Base-by-base conservation (phyloP, 1,140 invertebrate species). In the Bicyclus anynana region DNA sequence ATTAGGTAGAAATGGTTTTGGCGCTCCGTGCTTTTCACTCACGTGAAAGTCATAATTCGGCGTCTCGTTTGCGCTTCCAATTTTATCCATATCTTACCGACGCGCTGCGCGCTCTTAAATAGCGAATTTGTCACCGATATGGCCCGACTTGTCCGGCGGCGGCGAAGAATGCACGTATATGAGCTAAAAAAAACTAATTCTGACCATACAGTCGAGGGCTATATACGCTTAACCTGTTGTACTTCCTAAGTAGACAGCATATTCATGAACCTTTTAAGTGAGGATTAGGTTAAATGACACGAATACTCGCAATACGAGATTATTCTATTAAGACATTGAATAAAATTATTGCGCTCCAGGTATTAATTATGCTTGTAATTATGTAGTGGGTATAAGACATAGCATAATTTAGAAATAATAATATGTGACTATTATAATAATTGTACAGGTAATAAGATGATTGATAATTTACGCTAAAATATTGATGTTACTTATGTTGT, bases 191-290 rank as follows among this genome's bases (percentile, higher is more conserved):
- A 63, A 63, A 63, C 61, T 42, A 40, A 63, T 63, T 50, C 54
- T 53, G 40, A 54, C 61, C 55, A 63, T 59, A 63, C 53, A 59
- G 10, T 18, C 10, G 20, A 44, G 40, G n/a, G 13, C 35, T 47
- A 49, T 33, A 33, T 33, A 18, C 23, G 47, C 26, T 16, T 10
- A 56, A 65, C 48, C 53, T 56, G 44, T 64, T 54, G 37, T 50
- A 63, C 52, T 59, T 63, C 61, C 55, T 59, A 44, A 59, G 46
- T 44, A 53, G 23, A 52, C 13, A 18, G 46, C 61, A 59, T 59
- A 59, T 67, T 56, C 64, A 62, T 62, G 38, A 62, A 37, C 47
- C 54, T 58, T 58, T 66, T 59, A 58, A 52, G 38, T 56, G 29
- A 59, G 55, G 44, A 67, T 62, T 37, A 55, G 40, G 38, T 18